Percentiles rank a stretch among this genome's conserved stretches.
These are phyloP conservation scores for Eupithecia inturbata DNA, from an alignment of 2,888 invertebrate species.

Conservation along the genomic window DNA sequence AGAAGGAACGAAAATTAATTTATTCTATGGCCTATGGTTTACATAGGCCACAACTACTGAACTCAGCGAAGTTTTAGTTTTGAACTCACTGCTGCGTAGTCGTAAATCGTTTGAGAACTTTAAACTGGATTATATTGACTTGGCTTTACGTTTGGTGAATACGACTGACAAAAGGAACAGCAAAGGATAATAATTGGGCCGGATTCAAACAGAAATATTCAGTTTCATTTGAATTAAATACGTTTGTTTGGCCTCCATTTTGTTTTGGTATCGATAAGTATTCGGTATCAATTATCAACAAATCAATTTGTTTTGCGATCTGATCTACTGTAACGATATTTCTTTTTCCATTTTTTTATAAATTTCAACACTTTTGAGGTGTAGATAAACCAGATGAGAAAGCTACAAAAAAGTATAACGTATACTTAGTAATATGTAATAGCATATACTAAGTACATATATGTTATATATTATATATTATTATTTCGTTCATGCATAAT, in stretches of 20 bases:
- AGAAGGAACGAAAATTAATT: no score
- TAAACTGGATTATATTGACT: neutral
- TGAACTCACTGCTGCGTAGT: neutral
- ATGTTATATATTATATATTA: no score
- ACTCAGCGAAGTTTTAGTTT: neutral
- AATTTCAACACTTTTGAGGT: neutral
- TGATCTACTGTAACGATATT: neutral
- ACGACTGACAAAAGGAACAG: neutral
- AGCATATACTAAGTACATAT: no score
- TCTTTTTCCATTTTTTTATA: neutral
- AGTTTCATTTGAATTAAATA: constrained; percentile 1
- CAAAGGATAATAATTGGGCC: neutral
- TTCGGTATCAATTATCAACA: neutral
- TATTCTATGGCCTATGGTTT: no score
- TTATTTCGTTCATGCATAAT: no score
- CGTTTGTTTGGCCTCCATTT: constrained; percentile 10
- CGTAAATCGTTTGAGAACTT: neutral
- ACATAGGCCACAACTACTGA: neutral
- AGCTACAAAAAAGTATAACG: neutral
- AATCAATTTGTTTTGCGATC: neutral
- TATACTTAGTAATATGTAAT: no score
- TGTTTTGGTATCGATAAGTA: neutral
- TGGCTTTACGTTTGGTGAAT: neutral
- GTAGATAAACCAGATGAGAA: neutral
- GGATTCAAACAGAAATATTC: neutral